Evolutionary conservation across 2,888 invertebrate species (phyloP).

Genomic region (Protodeltote pygarga): DNA sequence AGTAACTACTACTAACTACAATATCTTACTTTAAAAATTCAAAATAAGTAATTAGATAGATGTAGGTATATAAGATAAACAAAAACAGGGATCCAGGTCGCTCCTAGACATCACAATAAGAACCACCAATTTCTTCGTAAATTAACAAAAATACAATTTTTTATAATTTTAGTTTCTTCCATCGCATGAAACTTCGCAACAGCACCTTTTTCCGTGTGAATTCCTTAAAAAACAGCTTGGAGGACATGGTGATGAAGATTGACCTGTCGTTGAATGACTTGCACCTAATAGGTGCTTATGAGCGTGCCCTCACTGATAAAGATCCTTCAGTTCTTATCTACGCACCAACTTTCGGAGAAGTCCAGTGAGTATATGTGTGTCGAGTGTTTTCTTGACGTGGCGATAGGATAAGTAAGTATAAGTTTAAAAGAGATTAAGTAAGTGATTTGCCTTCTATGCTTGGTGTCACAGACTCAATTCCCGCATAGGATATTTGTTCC

Average conservation of each 20-base stretch:
- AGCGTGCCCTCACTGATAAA: constrained; percentile 56
- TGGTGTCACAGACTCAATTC: no score
- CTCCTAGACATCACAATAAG: no score
- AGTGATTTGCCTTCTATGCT: no score
- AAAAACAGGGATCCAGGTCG: no score
- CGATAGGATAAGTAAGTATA: no score
- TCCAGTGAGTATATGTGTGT: constrained; percentile 62
- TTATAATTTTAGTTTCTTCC: constrained; percentile 66
- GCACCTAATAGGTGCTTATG: constrained; percentile 69
- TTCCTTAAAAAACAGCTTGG: constrained; percentile 58
- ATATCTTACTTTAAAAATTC: no score
- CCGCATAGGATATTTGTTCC: no score
- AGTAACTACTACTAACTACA: no score
- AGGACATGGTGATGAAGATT: constrained; percentile 56
- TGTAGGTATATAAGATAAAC: no score
- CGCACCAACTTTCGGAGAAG: constrained; percentile 64
- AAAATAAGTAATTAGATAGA: no score
- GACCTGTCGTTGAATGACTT: constrained; percentile 67
- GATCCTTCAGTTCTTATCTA: constrained; percentile 60
- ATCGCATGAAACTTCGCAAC: constrained; percentile 77
- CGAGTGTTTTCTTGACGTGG: neutral
- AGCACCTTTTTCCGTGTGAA: constrained; percentile 66
- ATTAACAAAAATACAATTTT: neutral
- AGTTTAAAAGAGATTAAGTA: no score
- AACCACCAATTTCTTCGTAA: constrained; percentile 5